Percentiles rank a stretch among this genome's conserved stretches.
Evolutionary conservation across 2,888 invertebrate species (phyloP).

Genomic region (Electrophaes corylata): DNA sequence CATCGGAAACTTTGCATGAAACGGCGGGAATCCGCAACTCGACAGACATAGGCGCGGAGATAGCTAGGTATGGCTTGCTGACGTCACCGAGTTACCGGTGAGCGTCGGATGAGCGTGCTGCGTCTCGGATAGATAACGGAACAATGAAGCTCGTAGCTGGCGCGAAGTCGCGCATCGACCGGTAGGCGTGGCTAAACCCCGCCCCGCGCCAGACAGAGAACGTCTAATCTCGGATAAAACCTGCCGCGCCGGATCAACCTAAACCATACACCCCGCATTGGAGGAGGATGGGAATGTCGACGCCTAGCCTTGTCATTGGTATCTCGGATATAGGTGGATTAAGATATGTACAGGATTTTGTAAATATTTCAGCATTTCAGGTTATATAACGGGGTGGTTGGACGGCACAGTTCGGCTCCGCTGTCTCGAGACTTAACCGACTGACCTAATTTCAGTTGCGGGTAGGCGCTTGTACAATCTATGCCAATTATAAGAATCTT

Average conservation of each 20-base stretch:
- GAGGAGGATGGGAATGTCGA: constrained; percentile 74
- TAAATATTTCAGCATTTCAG: constrained; percentile 44
- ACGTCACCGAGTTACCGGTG: constrained; percentile 61
- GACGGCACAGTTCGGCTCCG: constrained; percentile 7
- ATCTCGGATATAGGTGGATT: constrained; percentile 75
- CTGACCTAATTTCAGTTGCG: constrained; percentile 23
- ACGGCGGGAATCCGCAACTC: constrained; percentile 13
- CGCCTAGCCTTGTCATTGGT: constrained; percentile 78
- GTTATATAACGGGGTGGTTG: constrained; percentile 37
- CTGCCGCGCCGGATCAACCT: constrained; percentile 69
- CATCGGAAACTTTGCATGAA: constrained; percentile 15
- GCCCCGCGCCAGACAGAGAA: constrained; percentile 72
- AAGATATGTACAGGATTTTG: constrained; percentile 62
- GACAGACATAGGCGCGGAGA: constrained; percentile 5
- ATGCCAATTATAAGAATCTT: too few species aligned
- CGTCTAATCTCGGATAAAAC: constrained; percentile 80
- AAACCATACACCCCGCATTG: constrained; percentile 75
- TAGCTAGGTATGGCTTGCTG: constrained; percentile 39
- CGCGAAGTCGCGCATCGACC: constrained; percentile 66
- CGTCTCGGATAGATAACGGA: constrained; percentile 79
- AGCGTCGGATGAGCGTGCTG: constrained; percentile 75
- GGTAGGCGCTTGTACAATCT: constrained; percentile 11
- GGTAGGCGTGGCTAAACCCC: constrained; percentile 79
- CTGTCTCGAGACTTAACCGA: constrained; percentile 11
- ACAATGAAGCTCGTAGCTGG: constrained; percentile 68